Evolutionary conservation across 2,797 vertebrate species (phyloP), one percentile per base, ranked within the genome.

Genomic region (Tragopan temminckii): DNA sequence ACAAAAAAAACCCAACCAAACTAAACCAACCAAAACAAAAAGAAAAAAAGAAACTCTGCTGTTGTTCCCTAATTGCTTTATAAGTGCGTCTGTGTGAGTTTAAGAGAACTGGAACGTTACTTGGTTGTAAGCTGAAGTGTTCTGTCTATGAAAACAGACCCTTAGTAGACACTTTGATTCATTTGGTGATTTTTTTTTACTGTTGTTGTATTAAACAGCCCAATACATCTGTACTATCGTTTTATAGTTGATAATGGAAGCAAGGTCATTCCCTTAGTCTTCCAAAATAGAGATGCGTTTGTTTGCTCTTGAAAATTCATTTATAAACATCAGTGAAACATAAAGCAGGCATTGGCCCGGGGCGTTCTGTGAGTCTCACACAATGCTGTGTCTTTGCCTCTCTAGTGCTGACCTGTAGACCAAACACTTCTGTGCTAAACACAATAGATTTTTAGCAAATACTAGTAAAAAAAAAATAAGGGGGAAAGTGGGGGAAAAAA

Each of bases 381-480:
- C 66, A 62, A 84, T 68, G 88, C 93, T 94, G 61, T 84, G 81
- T 95, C 86, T 95, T 81, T 94, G 79, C 63, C 69, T 92, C 68
- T 79, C 72, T 55, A 45, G 68, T 8, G 21, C 77, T 62, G 85
- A 85, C 92, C 86, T 71, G 71, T 90, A 96, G 95, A 96, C 93
- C 83, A 96, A 96, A 96, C 89, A 96, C 93, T 90, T 86, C 42
- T 93, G 57, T 93, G 92, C 78, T 62, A 31, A 93, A 80, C 58
- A 90, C 46, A 50, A 7, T 11, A 79, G 91, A 76, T 68, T 90
- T 91, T 77, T 42, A 89, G 79, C 89, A 96, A 96, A 95, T 91
- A 85, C 43, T 62, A 19, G 35, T 93, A 66, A 81, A 96, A 95
- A 94, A 92, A 95, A 78, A 81, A n/a, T 31, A 8, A 20, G 12